Evolutionary conservation across 2,113 vertebrate species (phyloP).

Genomic region (Oenanthe melanoleuca): DNA sequence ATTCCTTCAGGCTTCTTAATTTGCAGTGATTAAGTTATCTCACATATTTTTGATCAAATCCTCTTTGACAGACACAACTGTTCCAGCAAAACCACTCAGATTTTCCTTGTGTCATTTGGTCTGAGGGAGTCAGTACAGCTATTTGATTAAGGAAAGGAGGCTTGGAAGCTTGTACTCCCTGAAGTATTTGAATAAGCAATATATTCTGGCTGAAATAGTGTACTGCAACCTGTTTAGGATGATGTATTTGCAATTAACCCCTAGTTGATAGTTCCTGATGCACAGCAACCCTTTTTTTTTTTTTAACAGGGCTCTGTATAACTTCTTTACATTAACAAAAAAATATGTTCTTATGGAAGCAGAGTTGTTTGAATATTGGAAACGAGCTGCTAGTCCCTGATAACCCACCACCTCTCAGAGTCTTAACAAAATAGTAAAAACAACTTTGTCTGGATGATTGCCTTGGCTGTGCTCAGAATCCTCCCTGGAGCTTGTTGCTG

Average conservation of each 20-base stretch:
- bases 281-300: background rate
- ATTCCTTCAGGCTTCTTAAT: background rate
- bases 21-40: background rate
- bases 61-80: background rate
- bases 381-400: background rate
- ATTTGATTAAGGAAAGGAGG: background rate
- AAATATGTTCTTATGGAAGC: background rate
- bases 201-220: background rate
- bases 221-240: background rate
- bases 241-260: constrained; percentile 39
- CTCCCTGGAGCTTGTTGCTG: constrained; percentile 52
- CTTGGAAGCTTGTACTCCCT: background rate
- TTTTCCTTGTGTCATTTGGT: background rate
- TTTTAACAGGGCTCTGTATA: background rate
- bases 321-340: background rate
- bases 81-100: background rate
- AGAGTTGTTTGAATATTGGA: background rate
- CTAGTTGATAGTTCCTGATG: background rate
- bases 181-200: background rate
- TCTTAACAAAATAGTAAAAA: constrained; percentile 5
- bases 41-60: background rate
- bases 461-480: constrained; percentile 44
- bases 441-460: constrained; percentile 48
- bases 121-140: background rate
- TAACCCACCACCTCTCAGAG: background rate